A percentile compares a stretch with the other conserved stretches of the same genome.
phyloP scores from a whole-genome alignment of 2,888 invertebrate genomes.

The Harmothoe impar region DNA sequence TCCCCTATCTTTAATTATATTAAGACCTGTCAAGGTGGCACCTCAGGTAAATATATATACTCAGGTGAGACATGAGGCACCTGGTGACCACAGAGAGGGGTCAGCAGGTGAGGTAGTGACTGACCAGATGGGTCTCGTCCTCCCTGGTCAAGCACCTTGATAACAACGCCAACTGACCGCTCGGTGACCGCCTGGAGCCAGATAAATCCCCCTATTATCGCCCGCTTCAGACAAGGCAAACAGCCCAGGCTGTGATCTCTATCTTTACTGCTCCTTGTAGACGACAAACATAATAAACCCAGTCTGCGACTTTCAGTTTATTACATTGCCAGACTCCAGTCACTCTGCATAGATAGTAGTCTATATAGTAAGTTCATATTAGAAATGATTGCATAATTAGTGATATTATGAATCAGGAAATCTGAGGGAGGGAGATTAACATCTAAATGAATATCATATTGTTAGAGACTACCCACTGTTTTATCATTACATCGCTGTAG shows the following conservation, averaged over 20 bases:
- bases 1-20: no score
- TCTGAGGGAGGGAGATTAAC: no score
- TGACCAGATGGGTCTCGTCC: not conserved
- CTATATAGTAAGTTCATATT: no score
- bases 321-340: no score
- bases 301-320: no score
- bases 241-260: not conserved
- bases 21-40: not conserved
- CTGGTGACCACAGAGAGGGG: not conserved
- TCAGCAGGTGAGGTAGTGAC: not conserved
- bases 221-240: not conserved
- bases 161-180: constrained; percentile 17
- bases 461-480: no score
- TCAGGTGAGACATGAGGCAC: constrained; percentile 11
- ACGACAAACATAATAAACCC: no score
- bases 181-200: not conserved
- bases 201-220: constrained; percentile 7
- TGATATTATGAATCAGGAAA: no score
- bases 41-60: not conserved
- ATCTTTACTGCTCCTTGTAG: not conserved
- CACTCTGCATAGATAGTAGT: no score
- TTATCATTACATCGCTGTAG: no score
- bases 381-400: no score
- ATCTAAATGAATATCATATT: no score
- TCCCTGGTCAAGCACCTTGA: constrained; percentile 7